phyloP scores from a whole-genome alignment of 2,113 vertebrate genomes.

The Chaetodon auriga region DNA sequence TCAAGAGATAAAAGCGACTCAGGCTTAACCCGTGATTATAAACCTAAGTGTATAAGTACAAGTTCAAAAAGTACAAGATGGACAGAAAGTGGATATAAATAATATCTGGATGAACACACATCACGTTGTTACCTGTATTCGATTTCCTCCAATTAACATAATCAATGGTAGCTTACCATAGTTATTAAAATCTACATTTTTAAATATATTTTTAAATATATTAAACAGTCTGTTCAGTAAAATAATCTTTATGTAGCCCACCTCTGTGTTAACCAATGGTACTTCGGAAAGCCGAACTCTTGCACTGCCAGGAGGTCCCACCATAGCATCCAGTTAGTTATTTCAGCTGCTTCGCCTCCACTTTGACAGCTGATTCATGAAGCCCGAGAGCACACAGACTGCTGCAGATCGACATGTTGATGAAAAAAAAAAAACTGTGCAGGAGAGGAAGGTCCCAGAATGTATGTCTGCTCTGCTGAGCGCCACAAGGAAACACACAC shows the following conservation, averaged over 20 bases:
- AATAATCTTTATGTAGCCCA: background rate
- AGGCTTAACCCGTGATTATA: slow-evolving; percentile 31
- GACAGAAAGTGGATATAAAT: background rate
- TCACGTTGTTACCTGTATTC: background rate
- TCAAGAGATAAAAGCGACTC: slow-evolving; percentile 34
- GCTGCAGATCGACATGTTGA: slow-evolving; percentile 46
- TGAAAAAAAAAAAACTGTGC: background rate
- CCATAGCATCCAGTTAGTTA: slow-evolving; percentile 52
- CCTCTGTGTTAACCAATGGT: slow-evolving; percentile 42
- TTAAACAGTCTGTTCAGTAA: background rate
- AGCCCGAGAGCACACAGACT: slow-evolving; percentile 11
- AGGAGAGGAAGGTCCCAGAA: background rate
- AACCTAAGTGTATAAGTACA: background rate
- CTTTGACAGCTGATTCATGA: background rate
- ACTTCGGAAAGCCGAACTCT: slow-evolving; percentile 45
- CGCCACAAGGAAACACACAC: slow-evolving; percentile 14
- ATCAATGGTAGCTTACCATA: background rate
- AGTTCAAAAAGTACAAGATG: slow-evolving; percentile 5
- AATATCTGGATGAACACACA: background rate
- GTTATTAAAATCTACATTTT: too few relatives aligned
- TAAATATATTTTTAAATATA: background rate
- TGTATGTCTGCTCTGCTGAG: background rate
- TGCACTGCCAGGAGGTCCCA: slow-evolving; percentile 49
- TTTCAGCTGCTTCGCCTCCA: slow-evolving; percentile 24
- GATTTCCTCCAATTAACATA: background rate